Percentiles rank a stretch among this genome's conserved stretches.
Conservation (phyloP, 1,140 invertebrate species). For the Megathymus violae region DNA sequence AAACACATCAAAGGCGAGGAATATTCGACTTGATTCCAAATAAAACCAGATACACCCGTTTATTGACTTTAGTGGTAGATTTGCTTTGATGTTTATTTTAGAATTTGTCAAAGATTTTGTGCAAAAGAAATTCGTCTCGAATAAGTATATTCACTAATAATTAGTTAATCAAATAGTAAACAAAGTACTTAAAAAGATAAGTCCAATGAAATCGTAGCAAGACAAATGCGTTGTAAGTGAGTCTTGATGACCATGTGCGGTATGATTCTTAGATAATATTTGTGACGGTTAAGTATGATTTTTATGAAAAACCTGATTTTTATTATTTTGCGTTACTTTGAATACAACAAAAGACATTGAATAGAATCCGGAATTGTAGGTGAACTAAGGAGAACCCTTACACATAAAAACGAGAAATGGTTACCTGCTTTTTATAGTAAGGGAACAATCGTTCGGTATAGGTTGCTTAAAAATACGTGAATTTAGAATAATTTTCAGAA, state of each 20-base stretch:
- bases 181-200: constrained; percentile 11
- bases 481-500: not conserved
- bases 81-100: constrained; percentile 46
- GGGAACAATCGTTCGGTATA: constrained; percentile 21
- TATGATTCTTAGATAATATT: constrained; percentile 8
- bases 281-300: too few species aligned
- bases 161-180: not conserved
- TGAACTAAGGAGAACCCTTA: constrained; percentile 42
- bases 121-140: not conserved
- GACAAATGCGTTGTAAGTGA: constrained; percentile 13
- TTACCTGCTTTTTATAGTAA: constrained; percentile 62
- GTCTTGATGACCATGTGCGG: not conserved
- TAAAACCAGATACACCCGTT: constrained; percentile 59
- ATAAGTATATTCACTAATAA: constrained; percentile 7
- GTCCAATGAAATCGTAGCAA: not conserved
- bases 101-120: constrained; percentile 1
- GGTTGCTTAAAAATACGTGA: too few species aligned
- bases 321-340: constrained; percentile 14
- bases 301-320: too few species aligned
- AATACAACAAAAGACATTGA: constrained; percentile 45
- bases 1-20: constrained; percentile 71
- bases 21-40: constrained; percentile 64
- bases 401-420: constrained; percentile 65
- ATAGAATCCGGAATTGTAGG: constrained; percentile 40
- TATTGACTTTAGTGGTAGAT: constrained; percentile 40